Evolutionary conservation across 2,113 vertebrate genomes (phyloP), one percentile per base, ranked within the genome.

Genomic region (Phaethon lepturus): DNA sequence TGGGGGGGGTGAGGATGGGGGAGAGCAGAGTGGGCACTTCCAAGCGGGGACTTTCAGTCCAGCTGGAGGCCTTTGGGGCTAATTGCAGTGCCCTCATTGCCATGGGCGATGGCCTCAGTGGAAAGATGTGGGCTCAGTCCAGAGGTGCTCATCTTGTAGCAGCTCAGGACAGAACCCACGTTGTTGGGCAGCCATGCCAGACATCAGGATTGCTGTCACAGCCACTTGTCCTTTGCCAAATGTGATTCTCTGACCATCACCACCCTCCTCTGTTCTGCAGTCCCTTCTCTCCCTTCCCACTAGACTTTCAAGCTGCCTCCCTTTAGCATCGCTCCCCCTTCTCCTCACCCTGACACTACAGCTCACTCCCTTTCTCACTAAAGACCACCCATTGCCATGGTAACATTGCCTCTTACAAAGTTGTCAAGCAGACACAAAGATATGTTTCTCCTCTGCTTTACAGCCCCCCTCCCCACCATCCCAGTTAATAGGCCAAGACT

Each of bases 341-440:
- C 75, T 92, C 31, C 82, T 91, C 68, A 72, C 64, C 35, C 73
- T 87, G 56, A 78, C 40, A 81, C 56, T 87, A 71, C 42, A 86
- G 76, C 91, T 93, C 86, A 25, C 44, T 95, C 79, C 26, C 26
- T 26, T 90, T 95, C 82, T 95, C 35, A 35, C 76, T 91, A 85
- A 96, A 95, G 96, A 94, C 95, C 95, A 97, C 97, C 92, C 75
- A 96, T 97, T 96, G 78, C 96, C 97, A 97, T 97, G 96, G 97
- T 93, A 96, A 97, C 96, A 88, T 96, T 95, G 86, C 94, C 79
- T 96, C 86, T 95, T 91, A 72, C 83, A 92, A 96, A 97, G 79
- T 96, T 95, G 76, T 89, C 79, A 87, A 92, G 92, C 91, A 95
- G 63, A 92, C 91, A 97, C 68, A 95, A 75, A 97, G 91, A 77